Evolutionary conservation across 2,888 invertebrate species (phyloP), one percentile per base, ranked within the genome.

Genomic region (Buathra laborator): DNA sequence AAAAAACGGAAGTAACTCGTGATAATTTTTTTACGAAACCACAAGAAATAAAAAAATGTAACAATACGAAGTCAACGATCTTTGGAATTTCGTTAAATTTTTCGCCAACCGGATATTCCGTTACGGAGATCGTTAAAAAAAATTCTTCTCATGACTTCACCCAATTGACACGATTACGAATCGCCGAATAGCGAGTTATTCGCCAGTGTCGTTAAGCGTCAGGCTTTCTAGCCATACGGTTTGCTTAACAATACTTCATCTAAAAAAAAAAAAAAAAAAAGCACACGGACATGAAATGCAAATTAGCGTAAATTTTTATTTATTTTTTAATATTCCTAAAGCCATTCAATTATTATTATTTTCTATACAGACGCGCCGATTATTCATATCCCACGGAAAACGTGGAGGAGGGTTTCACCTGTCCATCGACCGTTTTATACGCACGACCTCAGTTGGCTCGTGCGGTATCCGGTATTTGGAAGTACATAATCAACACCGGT

Each of bases 401-500:
- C 14, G 93, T 94, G 5, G 96, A 96, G 79, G 96, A 96, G 2
- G 97, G 97, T 0, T 97, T 96, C 92, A 96, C 98, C 94, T 98
- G 98, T 89, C 96, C 97, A 0, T 97, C 97, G 74, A 96, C 96
- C 2, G 96, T 97, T 53, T 96, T 97, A 88, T 97, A 97, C 90
- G 97, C 97, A 0, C 94, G 97, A 12, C 97, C 97, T 0, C 97
- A 97, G 92, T 95, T 97, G 83, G 98, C 97, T 0, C 95, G 97
- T 72, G 97, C 97, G 0, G 97, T 97, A 0, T 96, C 96, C 1
- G 97, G 97, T 0, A 95, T 96, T 88, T 98, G 98, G 97, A 97
- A 97, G 91, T 97, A 96, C 91, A 97, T 98, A 87, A 97, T 98
- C 66, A 98, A 98, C 90, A 97, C 97, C 0, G 97, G 97, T 0